phyloP scores from a whole-genome alignment of 2,888 invertebrate species.

The Lasioglossum lativentre region DNA sequence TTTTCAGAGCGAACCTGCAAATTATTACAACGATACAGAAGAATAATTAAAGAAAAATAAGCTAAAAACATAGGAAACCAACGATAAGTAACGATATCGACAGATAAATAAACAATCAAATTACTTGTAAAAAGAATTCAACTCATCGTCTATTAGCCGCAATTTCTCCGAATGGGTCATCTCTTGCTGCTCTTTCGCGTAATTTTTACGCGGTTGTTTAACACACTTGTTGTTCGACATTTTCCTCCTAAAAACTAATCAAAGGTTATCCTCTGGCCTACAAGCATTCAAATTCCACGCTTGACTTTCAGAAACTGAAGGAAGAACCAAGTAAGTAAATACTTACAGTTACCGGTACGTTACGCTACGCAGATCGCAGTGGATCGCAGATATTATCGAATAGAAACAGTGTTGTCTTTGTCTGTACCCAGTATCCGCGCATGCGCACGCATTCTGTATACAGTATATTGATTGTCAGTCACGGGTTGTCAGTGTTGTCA shows the following conservation, averaged over 20 bases:
- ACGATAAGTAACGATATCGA: neutral
- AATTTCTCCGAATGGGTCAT: slow-evolving; percentile 83
- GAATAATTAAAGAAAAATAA: neutral
- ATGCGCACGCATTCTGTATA: slow-evolving; percentile 56
- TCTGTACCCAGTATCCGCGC: slow-evolving; percentile 10
- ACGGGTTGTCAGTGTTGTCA: neutral
- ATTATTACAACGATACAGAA: neutral
- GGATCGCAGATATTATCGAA: slow-evolving; percentile 56
- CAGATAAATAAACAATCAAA: slow-evolving; percentile 32
- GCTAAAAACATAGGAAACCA: neutral
- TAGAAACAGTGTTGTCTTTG: slow-evolving; percentile 16
- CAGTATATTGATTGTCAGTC: slow-evolving; percentile 61
- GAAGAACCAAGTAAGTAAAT: slow-evolving; percentile 4
- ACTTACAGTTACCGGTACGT: neutral
- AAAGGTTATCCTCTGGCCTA: neutral
- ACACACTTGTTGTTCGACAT: slow-evolving; percentile 81
- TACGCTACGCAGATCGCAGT: neutral
- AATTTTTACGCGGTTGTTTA: slow-evolving; percentile 79
- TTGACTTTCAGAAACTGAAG: neutral
- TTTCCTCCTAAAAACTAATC: slow-evolving; percentile 16
- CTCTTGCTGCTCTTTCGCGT: slow-evolving; percentile 82
- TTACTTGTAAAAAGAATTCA: slow-evolving; percentile 83
- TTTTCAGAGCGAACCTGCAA: neutral
- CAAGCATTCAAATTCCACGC: neutral
- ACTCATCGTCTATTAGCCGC: slow-evolving; percentile 82